Evolutionary conservation across 2,888 invertebrate species (phyloP).

Genomic region (Timema podura): DNA sequence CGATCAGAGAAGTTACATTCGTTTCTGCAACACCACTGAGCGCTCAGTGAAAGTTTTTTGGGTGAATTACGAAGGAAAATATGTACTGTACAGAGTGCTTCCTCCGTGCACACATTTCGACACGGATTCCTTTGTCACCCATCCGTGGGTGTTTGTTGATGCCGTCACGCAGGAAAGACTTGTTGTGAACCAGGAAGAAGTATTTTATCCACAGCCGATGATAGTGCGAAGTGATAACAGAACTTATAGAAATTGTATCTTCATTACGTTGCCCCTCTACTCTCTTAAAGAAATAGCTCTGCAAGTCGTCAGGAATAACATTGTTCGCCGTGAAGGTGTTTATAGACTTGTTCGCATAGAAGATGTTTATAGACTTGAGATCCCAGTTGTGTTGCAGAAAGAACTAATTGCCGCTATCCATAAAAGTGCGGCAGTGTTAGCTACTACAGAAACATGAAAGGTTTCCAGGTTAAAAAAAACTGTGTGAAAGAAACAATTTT

Average conservation of each 20-base stretch:
- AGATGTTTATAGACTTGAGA: no score
- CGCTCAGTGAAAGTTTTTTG: slow-evolving; percentile 63
- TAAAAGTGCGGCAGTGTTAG: no score
- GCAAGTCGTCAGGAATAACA: slow-evolving; percentile 45
- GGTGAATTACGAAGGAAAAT: slow-evolving; percentile 68
- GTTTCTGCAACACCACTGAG: slow-evolving; percentile 58
- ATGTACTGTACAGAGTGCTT: slow-evolving; percentile 58
- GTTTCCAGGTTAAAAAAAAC: no score
- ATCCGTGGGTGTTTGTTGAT: slow-evolving; percentile 83
- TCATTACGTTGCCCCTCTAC: slow-evolving; percentile 52
- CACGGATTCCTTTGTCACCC: slow-evolving; percentile 72
- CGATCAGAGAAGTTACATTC: slow-evolving; percentile 49
- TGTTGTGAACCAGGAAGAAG: slow-evolving; percentile 52
- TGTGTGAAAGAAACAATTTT: no score
- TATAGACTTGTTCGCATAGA: no score
- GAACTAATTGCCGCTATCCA: no score
- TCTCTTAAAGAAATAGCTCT: slow-evolving; percentile 49
- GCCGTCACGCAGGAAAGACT: slow-evolving; percentile 61
- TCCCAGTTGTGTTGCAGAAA: no score
- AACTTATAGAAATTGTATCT: slow-evolving; percentile 42
- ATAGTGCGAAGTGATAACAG: slow-evolving; percentile 11
- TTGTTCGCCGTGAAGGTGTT: slow-evolving; percentile 33
- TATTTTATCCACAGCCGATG: slow-evolving; percentile 46
- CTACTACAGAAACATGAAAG: no score
- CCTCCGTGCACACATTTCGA: slow-evolving; percentile 53